Evolutionary conservation across 2,797 vertebrate species (phyloP).

Genomic region (Clarias pachynema): DNA sequence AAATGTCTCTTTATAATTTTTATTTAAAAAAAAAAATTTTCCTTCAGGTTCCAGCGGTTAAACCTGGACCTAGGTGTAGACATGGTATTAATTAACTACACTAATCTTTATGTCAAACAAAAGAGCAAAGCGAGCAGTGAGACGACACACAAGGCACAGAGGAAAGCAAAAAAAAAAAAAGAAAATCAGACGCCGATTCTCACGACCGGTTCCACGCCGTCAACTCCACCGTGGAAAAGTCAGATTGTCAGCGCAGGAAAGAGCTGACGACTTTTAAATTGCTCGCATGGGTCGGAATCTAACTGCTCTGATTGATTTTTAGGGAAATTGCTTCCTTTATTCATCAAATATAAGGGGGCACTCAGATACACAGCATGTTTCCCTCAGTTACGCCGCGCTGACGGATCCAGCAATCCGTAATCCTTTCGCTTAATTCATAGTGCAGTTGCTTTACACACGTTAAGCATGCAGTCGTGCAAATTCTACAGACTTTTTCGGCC

Average conservation of each 20-base stretch:
- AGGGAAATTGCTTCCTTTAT: constrained; percentile 27
- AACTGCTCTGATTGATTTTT: constrained; percentile 23
- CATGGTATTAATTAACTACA: not conserved
- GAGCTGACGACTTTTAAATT: constrained; percentile 20
- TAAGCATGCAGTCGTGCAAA: not conserved
- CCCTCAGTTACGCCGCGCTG: not conserved
- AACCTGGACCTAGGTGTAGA: not conserved
- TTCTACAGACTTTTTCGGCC: not conserved
- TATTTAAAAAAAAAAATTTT: not conserved
- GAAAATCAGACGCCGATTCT: not conserved
- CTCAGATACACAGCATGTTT: constrained; percentile 1
- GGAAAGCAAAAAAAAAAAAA: not conserved
- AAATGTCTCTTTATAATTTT: not conserved
- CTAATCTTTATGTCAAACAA: constrained; percentile 30
- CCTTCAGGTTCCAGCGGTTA: constrained; percentile 11
- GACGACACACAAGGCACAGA: not conserved
- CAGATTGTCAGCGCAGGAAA: constrained; percentile 33
- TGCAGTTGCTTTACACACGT: not conserved
- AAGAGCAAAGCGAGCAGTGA: constrained; percentile 16
- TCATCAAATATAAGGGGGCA: not conserved
- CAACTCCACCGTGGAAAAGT: constrained; percentile 4
- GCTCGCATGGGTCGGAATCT: not conserved
- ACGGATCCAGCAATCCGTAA: constrained; percentile 9
- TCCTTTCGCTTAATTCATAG: not conserved
- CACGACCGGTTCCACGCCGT: not conserved